Evolutionary conservation across 2,797 vertebrate species (phyloP).

Genomic region (Gadopsis marmoratus): DNA sequence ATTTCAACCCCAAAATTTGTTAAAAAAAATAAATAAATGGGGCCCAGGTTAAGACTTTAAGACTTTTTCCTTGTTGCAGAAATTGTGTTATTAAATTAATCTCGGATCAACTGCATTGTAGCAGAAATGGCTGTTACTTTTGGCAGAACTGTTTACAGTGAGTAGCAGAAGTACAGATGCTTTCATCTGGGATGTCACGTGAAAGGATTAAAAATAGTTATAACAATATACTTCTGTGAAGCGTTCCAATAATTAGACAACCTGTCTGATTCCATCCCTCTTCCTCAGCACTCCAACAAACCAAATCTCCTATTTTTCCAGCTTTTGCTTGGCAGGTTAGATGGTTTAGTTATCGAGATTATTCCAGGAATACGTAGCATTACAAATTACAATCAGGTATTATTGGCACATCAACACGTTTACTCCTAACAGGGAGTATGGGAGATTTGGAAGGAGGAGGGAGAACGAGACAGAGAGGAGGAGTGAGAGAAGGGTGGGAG

Average conservation of each 20-base stretch:
- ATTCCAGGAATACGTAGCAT: constrained; percentile 24
- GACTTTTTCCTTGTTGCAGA: no score
- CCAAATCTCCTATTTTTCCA: not conserved
- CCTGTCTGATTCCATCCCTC: not conserved
- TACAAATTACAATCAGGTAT: constrained; percentile 50
- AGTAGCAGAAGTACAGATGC: not conserved
- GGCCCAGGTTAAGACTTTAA: no score
- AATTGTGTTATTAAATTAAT: no score
- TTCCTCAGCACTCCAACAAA: not conserved
- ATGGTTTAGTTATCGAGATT: constrained; percentile 5
- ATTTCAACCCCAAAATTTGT: no score
- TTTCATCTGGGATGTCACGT: not conserved
- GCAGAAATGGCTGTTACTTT: no score
- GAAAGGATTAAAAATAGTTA: not conserved
- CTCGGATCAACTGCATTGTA: not conserved
- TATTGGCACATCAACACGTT: constrained; percentile 23
- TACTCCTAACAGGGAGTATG: not conserved
- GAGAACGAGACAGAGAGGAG: constrained; percentile 15
- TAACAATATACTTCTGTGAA: not conserved
- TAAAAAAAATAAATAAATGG: no score
- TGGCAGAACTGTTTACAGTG: not conserved
- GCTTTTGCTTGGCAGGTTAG: constrained; percentile 14
- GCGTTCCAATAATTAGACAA: not conserved
- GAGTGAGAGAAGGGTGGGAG: constrained; percentile 4
- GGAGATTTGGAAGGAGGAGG: not conserved